Base-by-base conservation (phyloP, 2,113 vertebrate genomes). In the Mirounga angustirostris region DNA sequence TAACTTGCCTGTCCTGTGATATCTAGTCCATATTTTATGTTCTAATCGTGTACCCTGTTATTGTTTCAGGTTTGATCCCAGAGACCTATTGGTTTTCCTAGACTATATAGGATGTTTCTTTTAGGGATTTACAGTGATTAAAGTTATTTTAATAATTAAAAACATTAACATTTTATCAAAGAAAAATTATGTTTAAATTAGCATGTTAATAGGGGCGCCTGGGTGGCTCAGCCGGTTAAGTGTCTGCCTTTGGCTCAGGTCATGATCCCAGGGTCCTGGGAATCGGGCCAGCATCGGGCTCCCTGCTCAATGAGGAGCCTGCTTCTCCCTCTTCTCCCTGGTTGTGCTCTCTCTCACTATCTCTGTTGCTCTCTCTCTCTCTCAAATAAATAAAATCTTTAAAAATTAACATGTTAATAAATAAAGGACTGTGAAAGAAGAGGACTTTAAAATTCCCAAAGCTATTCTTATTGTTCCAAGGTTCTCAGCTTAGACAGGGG, bases 91-190 rank as follows among this genome's bases (percentile, higher is more conserved):
- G 13, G 14, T 86, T 93, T 12, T 80, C 4, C 10, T 18, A 61
- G 24, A 83, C 33, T 82, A 24, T 24, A 3, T n/a, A 82, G 13
- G 50, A 26, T 22, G 28, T 65, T 84, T 83, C 21, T 43, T n/a
- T 22, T 58, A 67, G 36, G 58, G 14, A n/a, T 67, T 76, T 54
- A 50, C 2, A 4, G 9, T 58, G 43, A 88, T 88, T 81, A 24
- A 65, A 63, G 22, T 93, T 28, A 21, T 54, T 94, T 94, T 78
- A 78, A 76, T 9, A 88, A 56, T 94, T 76, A 82, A 94, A 82
- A 59, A 36, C 46, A 80, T 40, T 36, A 69, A 50, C 4, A 1
- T 63, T 74, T 73, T 7, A 82, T 36, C 30, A 46, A 87, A 82
- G 9, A 28, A 43, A 33, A 28, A 36, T 67, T 81, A 7, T 76